A percentile compares a stretch with the other conserved stretches of the same genome.
Conservation (phyloP, 1,140 invertebrate genomes). For the Sitobion miscanthi region DNA sequence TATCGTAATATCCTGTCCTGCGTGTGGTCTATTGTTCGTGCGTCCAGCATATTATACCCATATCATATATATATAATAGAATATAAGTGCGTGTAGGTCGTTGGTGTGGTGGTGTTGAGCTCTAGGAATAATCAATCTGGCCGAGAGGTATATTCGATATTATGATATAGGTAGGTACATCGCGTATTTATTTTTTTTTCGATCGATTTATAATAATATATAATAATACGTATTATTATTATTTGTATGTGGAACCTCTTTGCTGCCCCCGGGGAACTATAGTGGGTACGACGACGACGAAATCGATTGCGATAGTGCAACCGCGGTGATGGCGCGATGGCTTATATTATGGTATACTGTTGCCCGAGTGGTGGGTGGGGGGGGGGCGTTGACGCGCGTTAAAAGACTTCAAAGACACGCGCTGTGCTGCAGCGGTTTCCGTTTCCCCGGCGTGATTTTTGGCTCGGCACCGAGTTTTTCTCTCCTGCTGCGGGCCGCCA, state of each 20-base stretch:
- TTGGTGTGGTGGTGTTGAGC: neutral
- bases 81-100: neutral
- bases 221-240: too few relatives aligned
- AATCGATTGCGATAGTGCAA: neutral
- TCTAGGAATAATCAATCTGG: constrained; percentile 12
- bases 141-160: neutral
- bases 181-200: neutral
- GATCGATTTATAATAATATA: neutral
- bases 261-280: neutral
- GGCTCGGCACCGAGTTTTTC: neutral
- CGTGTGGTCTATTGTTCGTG: constrained; percentile 38
- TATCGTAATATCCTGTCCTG: constrained; percentile 23
- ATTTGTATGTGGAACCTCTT: too few relatives aligned
- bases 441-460: constrained; percentile 13
- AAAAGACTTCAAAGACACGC: neutral
- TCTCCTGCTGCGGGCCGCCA: neutral
- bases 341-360: neutral
- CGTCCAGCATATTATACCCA: too few relatives aligned
- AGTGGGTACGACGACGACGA: neutral
- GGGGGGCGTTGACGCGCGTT: neutral
- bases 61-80: neutral
- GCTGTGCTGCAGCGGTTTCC: neutral
- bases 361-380: neutral
- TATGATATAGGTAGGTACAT: neutral
- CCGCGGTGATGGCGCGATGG: too few relatives aligned